Evolutionary conservation across 2,888 invertebrate genomes (phyloP), one percentile per base, ranked within the genome.

Genomic region (Anagyrus pseudococci): DNA sequence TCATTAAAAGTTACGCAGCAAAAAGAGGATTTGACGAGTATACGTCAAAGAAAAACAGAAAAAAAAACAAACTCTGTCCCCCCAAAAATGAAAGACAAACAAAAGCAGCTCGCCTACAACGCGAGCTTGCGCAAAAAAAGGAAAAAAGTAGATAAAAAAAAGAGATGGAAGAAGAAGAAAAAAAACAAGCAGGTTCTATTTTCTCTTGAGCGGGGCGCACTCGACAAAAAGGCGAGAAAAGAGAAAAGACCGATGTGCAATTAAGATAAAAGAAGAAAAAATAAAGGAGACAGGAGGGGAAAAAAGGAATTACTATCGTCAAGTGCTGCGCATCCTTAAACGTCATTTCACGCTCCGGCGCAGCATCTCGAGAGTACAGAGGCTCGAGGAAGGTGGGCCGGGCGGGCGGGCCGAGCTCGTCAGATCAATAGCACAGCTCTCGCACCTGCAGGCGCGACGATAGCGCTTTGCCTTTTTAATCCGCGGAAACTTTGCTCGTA

Each of bases 301-400:
- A 15, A 15, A 15, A 15, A 15, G 33, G 33, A 10, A 10, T 10
- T 29, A 29, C 29, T 29, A 7, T 29, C n/a, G n/a, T n/a, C n/a
- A n/a, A n/a, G n/a, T 7, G 4, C 10, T 1, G 20, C 17, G 19
- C 29, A n/a, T 17, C 25, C 29, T 53, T 53, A 62, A 62, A 54
- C 29, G 40, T 57, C 56, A 44, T 52, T 41, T 47, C 40, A 10
- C 29, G 43, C 43, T 29, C 23, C 22, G 8, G 20, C 26, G 48
- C 25, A 2, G 26, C 17, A n/a, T 41, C 25, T 20, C 40, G 13
- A 41, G 25, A n/a, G 52, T 13, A 2, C 19, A 48, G 13, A n/a
- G 20, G 6, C 10, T n/a, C n/a, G 15, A 43, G n/a, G 23, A 15
- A 43, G 37, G 44, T n/a, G 25, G 15, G 44, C n/a, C n/a, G n/a